A percentile compares a stretch with the other conserved stretches of the same genome.
Conservation (phyloP, 2,888 invertebrate genomes). For the Harpagoxenus sublaevis region DNA sequence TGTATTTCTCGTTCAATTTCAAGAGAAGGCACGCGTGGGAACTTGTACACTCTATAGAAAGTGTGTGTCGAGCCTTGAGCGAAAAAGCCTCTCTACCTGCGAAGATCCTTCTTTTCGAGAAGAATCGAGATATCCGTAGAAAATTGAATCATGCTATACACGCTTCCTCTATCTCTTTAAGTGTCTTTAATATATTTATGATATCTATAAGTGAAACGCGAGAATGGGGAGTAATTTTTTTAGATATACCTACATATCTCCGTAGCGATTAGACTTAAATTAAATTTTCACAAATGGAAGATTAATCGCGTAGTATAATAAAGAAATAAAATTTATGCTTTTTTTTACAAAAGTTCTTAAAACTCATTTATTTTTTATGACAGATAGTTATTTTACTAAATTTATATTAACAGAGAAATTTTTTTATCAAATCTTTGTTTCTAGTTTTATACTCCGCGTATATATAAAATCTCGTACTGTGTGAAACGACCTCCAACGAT, state of each 20-base stretch:
- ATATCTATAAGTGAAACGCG: not conserved
- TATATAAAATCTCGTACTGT: not conserved
- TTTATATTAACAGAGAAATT: slow-evolving; percentile 4
- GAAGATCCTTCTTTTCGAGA: not conserved
- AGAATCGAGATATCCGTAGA: slow-evolving; percentile 22
- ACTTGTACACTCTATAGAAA: slow-evolving; percentile 31
- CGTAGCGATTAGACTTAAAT: not conserved
- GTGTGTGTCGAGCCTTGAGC: not conserved
- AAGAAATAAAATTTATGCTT: not conserved
- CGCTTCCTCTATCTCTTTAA: not conserved
- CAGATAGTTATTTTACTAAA: not conserved
- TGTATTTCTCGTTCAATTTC: slow-evolving; percentile 43
- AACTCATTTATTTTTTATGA: not conserved
- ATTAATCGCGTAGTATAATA: not conserved
- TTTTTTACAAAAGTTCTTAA: not conserved
- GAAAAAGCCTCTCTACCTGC: slow-evolving; percentile 3
- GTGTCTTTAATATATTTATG: not conserved
- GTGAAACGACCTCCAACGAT: not conserved
- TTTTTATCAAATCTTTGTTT: not conserved
- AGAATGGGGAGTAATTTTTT: not conserved
- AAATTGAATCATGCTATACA: not conserved
- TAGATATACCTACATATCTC: not conserved
- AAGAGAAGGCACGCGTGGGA: slow-evolving; percentile 47
- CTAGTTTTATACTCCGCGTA: not conserved
- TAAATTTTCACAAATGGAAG: not conserved